Base-by-base conservation (phyloP, 2,797 vertebrate species). In the Netta rufina region DNA sequence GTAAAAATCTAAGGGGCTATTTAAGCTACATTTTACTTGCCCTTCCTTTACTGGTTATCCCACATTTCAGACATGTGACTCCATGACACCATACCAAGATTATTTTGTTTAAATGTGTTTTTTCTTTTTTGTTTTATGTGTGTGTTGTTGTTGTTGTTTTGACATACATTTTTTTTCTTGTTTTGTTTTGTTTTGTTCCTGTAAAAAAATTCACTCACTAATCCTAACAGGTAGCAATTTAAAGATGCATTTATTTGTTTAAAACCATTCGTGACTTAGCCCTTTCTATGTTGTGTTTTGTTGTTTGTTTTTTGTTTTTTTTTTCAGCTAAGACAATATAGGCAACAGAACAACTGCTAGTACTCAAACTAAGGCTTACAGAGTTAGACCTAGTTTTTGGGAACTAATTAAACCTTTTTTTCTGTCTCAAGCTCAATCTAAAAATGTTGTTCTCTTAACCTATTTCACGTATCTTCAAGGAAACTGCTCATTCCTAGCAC, bases 171-270 rank as follows among this genome's bases (percentile, higher is more conserved):
- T 84, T 76, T 45, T 77, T 92, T 4, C 8, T 51, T 51, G 8
- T 13, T 51, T 51, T 25, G 49, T 51, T 51, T 25, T 51, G 49
- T 49, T 51, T 51, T 51, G 49, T 51, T 51, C 49, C 83, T 94
- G 28, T 54, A 43, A 78, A 13, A 49, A 93, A 83, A 90, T 60
- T n/a, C 38, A 60, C 36, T 95, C 91, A 41, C 15, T 78, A 92
- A 93, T 86, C 15, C 16, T 27, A 91, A 85, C 74, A 9, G 9
- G 9, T 61, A 91, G 24, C 30, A 74, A 91, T 92, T 95, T 81
- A 45, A 94, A 93, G 77, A 62, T 61, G 2, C 54, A 64, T 89
- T 95, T 96, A 92, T 73, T 33, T 93, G 39, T 27, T 84, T 90
- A 77, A 93, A 94, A 86, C 17, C 18, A 16, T 87, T 61, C 24